These are phyloP conservation scores for Calameuta filiformis DNA, from an alignment of 2,888 invertebrate species.

Conservation along the genomic window DNA sequence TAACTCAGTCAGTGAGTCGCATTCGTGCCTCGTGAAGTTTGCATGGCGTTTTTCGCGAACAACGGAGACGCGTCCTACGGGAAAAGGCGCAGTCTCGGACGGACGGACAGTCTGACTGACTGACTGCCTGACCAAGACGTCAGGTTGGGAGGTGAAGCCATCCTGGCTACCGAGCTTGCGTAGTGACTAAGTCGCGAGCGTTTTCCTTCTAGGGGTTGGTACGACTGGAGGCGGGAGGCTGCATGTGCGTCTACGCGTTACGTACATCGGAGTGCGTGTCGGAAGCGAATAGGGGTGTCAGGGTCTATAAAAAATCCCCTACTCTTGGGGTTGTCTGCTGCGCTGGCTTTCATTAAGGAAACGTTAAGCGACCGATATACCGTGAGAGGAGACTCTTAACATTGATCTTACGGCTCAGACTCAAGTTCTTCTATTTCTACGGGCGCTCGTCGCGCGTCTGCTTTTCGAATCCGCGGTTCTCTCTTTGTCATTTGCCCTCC, in stretches of 20 bases:
- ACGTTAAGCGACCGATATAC: conserved; percentile 42
- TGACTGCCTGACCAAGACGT: no score
- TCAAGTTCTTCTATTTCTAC: not conserved
- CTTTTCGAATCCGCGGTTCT: conserved; percentile 13
- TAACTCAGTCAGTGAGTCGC: not conserved
- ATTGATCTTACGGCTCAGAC: conserved; percentile 13
- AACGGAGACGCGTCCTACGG: conserved; percentile 9
- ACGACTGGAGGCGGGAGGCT: no score
- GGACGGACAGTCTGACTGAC: no score
- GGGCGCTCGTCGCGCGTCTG: not conserved
- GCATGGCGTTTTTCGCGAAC: conserved; percentile 7
- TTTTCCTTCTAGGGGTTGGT: no score
- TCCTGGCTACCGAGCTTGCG: no score
- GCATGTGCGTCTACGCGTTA: not conserved
- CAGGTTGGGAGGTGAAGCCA: no score
- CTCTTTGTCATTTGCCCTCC: not conserved
- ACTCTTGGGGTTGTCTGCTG: conserved; percentile 31
- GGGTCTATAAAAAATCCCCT: conserved; percentile 36
- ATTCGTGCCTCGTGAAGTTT: conserved; percentile 14
- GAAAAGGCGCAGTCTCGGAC: not conserved
- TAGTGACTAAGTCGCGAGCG: no score
- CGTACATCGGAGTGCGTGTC: not conserved
- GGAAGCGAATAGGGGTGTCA: not conserved
- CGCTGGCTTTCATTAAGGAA: conserved; percentile 58
- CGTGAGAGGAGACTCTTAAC: not conserved